Evolutionary conservation across 53 echinoderm and acorn worm species (phyloP).

Genomic region (Hippasteria phrygiana): DNA sequence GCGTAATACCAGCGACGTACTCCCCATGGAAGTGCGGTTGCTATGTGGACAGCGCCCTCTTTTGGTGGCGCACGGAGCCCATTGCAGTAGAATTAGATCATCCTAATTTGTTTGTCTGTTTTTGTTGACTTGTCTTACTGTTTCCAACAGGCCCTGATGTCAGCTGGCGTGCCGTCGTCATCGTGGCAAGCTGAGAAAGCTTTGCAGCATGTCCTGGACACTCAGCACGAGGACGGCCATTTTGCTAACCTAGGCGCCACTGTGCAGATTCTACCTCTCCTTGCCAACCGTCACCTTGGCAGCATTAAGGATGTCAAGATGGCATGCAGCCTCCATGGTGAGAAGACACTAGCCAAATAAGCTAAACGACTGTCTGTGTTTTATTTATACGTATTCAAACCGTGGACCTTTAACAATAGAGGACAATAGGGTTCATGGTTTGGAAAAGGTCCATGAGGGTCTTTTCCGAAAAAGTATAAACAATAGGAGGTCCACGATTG

Average conservation of each 20-base stretch:
- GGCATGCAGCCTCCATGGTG: constrained; percentile 55
- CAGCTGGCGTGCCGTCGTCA: constrained; percentile 55
- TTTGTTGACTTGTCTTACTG: neutral
- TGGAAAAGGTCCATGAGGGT: too few species aligned
- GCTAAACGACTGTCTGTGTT: neutral
- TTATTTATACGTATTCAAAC: too few species aligned
- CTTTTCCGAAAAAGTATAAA: too few species aligned
- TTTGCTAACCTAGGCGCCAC: constrained; percentile 85
- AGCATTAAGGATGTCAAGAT: constrained; percentile 74
- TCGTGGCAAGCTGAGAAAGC: constrained; percentile 74
- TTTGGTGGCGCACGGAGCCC: too few species aligned
- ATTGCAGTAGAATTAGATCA: too few species aligned
- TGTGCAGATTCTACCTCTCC: constrained; percentile 82
- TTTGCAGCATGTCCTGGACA: constrained; percentile 54
- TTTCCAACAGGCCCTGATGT: constrained; percentile 74
- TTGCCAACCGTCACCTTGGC: constrained; percentile 79
- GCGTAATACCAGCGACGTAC: too few species aligned
- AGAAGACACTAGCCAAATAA: neutral
- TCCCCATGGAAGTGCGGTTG: too few species aligned
- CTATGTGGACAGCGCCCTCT: too few species aligned
- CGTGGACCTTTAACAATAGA: too few species aligned
- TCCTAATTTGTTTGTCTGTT: too few species aligned
- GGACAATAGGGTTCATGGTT: too few species aligned
- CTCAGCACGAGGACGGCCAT: constrained; percentile 76
- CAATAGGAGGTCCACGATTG: too few species aligned